phyloP scores from a whole-genome alignment of 2,113 vertebrate genomes.

The Ariopsis seemanni region DNA sequence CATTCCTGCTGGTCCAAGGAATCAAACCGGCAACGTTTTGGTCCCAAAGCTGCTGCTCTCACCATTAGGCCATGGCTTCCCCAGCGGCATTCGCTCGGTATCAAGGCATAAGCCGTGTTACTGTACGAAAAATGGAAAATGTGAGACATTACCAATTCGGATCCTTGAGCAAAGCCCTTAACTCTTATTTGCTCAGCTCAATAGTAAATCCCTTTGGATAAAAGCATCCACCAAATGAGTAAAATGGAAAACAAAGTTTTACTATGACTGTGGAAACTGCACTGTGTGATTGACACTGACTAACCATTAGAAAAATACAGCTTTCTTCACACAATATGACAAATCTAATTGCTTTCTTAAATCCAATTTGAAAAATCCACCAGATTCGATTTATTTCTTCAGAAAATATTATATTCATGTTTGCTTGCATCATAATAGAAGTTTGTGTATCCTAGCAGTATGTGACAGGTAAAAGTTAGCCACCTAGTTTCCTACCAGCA shows the following conservation, averaged over 20 bases:
- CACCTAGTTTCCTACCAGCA: background rate
- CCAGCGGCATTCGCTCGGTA: background rate
- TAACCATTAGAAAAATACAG: background rate
- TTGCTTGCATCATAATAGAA: background rate
- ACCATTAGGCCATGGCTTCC: too few species aligned
- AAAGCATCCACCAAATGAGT: background rate
- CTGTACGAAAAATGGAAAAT: conserved; percentile 32
- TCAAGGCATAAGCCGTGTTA: conserved; percentile 40
- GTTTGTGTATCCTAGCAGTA: background rate
- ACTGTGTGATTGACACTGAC: background rate
- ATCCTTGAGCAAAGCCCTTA: background rate
- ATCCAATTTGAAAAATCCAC: background rate
- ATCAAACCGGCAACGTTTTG: too few species aligned
- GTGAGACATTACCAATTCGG: background rate
- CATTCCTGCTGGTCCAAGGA: too few species aligned
- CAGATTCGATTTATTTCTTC: background rate
- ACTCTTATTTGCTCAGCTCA: background rate
- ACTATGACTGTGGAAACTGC: background rate
- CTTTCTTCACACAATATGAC: background rate
- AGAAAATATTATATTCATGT: background rate
- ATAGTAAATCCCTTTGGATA: background rate
- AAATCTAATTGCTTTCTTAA: background rate
- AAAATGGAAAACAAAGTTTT: background rate
- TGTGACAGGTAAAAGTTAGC: background rate
- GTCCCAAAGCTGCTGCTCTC: too few species aligned